Evolutionary conservation across 2,113 vertebrate species (phyloP).

Genomic region (Ovis canadensis): DNA sequence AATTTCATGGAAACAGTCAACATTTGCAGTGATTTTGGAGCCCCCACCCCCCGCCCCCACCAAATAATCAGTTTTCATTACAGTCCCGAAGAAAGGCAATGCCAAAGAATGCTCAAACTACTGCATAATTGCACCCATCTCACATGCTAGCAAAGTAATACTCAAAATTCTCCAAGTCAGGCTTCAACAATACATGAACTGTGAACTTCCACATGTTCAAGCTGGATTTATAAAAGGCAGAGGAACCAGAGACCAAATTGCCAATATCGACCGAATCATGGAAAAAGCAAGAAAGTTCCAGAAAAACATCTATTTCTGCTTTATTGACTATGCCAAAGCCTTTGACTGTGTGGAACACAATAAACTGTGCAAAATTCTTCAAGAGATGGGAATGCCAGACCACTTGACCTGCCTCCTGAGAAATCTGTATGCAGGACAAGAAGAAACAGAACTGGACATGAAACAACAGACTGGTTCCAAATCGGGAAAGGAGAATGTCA

Average conservation of each 20-base stretch:
- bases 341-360: not conserved
- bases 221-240: not conserved
- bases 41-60: fast-evolving
- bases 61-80: not conserved
- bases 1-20: not conserved
- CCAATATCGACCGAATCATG: fast-evolving
- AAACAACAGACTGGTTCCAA: not conserved
- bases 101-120: not conserved
- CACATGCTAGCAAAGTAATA: not conserved
- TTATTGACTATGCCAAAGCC: not conserved
- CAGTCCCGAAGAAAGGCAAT: not conserved
- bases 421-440: not conserved
- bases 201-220: not conserved
- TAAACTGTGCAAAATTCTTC: not conserved
- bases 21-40: not conserved
- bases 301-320: not conserved
- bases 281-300: not conserved
- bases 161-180: not conserved
- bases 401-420: not conserved
- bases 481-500: not conserved
- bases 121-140: not conserved
- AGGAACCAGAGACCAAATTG: not conserved
- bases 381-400: not conserved
- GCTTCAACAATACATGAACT: not conserved
- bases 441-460: not conserved